Percentiles rank a stretch among this genome's conserved stretches.
Conservation (phyloP, 2,888 invertebrate species). For the Dicranocentrus wangi region DNA sequence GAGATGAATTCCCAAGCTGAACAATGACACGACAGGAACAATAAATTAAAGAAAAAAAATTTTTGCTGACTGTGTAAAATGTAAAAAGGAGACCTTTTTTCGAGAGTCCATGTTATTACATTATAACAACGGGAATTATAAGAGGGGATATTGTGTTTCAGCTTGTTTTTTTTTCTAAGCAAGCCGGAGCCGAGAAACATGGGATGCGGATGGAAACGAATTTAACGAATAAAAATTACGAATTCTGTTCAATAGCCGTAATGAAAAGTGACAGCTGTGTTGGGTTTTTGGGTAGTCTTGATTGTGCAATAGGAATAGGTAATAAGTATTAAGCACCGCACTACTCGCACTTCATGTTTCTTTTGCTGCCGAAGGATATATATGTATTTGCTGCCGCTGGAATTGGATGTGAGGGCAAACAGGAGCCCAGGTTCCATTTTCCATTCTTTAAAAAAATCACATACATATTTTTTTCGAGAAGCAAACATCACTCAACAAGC, state of each 20-base stretch:
- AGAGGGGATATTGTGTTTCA: conserved; percentile 2
- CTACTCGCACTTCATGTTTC: conserved; percentile 39
- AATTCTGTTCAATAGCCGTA: conserved; percentile 58
- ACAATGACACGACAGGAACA: conserved; percentile 24
- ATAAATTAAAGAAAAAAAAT: conserved; percentile 26
- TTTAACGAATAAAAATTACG: conserved; percentile 62
- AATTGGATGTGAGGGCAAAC: conserved; percentile 48
- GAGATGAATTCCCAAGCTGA: not conserved
- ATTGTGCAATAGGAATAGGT: conserved; percentile 33
- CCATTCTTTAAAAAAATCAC: not conserved
- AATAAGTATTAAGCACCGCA: conserved; percentile 16
- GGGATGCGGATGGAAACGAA: too few species aligned
- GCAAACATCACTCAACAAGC: not conserved
- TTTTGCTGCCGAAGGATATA: conserved; percentile 42
- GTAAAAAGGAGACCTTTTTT: conserved; percentile 18
- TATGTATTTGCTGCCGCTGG: conserved; percentile 37
- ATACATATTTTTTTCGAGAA: too few species aligned
- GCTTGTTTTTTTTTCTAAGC: conserved; percentile 32
- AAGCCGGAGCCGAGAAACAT: conserved; percentile 37
- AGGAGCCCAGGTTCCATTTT: conserved; percentile 6
- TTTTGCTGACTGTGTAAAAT: conserved; percentile 27
- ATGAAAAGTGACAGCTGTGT: conserved; percentile 65
- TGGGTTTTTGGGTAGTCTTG: conserved; percentile 22
- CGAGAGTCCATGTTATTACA: conserved; percentile 1
- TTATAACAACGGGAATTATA: not conserved